phyloP scores from a whole-genome alignment of 2,888 invertebrate species.

The Heliconius hortense region DNA sequence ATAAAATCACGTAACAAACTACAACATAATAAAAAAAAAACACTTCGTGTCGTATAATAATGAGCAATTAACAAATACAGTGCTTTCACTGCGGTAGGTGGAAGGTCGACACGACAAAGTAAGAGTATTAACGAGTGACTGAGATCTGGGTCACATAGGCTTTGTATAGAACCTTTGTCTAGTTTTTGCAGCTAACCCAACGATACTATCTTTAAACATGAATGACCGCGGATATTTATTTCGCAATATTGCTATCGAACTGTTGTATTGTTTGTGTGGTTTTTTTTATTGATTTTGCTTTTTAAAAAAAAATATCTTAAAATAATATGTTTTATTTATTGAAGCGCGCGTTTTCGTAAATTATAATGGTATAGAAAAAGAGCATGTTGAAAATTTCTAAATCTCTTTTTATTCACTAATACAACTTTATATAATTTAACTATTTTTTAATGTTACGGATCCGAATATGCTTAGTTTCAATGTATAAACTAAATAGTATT shows the following conservation, averaged over 20 bases:
- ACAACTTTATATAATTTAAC: neutral
- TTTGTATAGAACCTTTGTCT: constrained; percentile 69
- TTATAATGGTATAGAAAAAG: neutral
- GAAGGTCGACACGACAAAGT: constrained; percentile 59
- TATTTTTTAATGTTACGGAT: neutral
- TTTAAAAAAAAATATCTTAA: too few species aligned
- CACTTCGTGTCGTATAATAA: constrained; percentile 42
- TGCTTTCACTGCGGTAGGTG: constrained; percentile 47
- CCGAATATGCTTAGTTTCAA: neutral
- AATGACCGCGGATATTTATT: constrained; percentile 22
- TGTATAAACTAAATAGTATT: too few species aligned
- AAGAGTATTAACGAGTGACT: constrained; percentile 62
- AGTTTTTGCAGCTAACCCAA: constrained; percentile 55
- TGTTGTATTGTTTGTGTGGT: neutral
- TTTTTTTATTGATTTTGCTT: neutral
- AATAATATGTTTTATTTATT: too few species aligned
- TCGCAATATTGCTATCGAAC: neutral
- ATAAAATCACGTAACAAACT: constrained; percentile 16
- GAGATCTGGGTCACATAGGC: constrained; percentile 66
- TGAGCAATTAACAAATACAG: constrained; percentile 52
- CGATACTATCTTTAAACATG: constrained; percentile 50
- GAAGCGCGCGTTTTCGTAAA: neutral
- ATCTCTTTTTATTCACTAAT: neutral
- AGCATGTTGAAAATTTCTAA: too few species aligned
- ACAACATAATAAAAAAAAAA: constrained; percentile 27